Base-by-base conservation (phyloP, 2,797 vertebrate species). In the Nannoperca obscura region DNA sequence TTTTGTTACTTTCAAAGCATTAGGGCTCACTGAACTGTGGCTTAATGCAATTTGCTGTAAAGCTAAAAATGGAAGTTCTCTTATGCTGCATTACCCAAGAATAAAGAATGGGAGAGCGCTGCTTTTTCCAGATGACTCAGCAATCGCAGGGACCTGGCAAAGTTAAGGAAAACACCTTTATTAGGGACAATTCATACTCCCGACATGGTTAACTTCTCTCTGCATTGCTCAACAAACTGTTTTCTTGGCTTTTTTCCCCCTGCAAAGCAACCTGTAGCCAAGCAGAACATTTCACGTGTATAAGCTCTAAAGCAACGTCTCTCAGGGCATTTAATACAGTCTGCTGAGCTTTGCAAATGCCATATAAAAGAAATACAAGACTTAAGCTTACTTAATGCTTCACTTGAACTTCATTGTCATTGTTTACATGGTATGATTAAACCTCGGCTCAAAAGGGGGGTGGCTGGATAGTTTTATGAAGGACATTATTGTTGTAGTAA, bases 121-220 rank as follows among this genome's bases (percentile, higher is more conserved):
- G 79, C 81, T 91, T 93, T 92, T 93, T 92, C 91, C 93, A 94
- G 90, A 94, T 90, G 91, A 93, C 88, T 93, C 92, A 91, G 93
- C 89, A 89, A 91, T 90, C 53, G 80, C 82, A 49, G 60, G 76
- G 77, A 81, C 81, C 80, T 78, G 86, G 88, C 81, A 81, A 82
- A 85, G 87, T 84, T 76, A 83, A 80, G 82, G 81, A 86, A 87
- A 91, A 92, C 86, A 91, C 90, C 86, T 92, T 83, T 84, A 68
- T 66, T 63, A 63, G 55, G 55, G 42, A 74, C 74, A 61, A 74
- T 78, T 72, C 59, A 76, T 61, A 71, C 67, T 73, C 54, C 38
- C 5, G 52, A 70, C 75, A 74, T 38, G 65, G 86, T 88, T 78
- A 73, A 76, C 61, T 59, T 75, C 58, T 76, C 49, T 46, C 11